Percentiles rank a stretch among this genome's conserved stretches.
Evolutionary conservation across 2,113 vertebrate species (phyloP).

Genomic region (Isurus oxyrinchus): DNA sequence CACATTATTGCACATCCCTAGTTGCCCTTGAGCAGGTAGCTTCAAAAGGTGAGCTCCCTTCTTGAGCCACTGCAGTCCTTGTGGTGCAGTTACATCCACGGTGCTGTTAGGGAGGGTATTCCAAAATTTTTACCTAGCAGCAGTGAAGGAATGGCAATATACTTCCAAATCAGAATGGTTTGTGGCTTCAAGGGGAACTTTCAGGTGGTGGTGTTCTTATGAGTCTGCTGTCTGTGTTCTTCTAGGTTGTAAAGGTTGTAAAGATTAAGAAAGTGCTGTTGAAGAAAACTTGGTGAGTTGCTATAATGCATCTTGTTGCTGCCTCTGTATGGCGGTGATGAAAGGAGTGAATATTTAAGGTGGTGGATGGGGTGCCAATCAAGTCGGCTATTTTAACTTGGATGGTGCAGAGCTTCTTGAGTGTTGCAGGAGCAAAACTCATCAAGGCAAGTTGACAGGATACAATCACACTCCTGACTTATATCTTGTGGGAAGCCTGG

Average conservation of each 20-base stretch:
- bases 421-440: neutral
- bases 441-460: neutral
- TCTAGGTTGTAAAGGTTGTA: neutral
- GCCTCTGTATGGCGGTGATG: too few relatives aligned
- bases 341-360: too few relatives aligned
- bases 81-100: neutral
- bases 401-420: too few relatives aligned
- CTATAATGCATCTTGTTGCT: too few relatives aligned
- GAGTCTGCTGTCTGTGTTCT: neutral
- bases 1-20: neutral
- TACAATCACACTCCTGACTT: neutral
- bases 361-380: neutral
- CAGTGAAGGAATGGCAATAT: neutral
- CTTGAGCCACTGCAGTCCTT: neutral
- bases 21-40: neutral
- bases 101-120: neutral
- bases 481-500: neutral
- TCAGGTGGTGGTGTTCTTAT: neutral
- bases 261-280: neutral
- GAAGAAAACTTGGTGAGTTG: neutral
- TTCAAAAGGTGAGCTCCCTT: neutral
- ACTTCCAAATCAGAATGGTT: neutral
- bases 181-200: neutral
- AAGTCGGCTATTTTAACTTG: neutral
- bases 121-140: too few relatives aligned